Percentiles rank a stretch among this genome's conserved stretches.
Evolutionary conservation across 2,888 invertebrate genomes (phyloP).

Genomic region (Itoplectis maculator): DNA sequence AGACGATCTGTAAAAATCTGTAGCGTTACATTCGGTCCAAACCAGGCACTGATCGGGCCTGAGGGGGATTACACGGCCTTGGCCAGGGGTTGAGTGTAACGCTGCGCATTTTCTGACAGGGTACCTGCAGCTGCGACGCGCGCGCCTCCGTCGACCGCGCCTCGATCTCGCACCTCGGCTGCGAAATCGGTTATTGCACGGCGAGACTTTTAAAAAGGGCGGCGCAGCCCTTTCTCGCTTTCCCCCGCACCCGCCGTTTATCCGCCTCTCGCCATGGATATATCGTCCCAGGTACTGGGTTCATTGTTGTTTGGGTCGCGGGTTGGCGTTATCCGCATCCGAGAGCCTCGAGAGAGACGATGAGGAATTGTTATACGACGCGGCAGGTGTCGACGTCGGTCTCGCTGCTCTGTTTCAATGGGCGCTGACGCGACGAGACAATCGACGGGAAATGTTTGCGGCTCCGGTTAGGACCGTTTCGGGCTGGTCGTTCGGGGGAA

Average conservation of each 20-base stretch:
- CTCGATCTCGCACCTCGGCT: neutral
- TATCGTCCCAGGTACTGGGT: slow-evolving; percentile 42
- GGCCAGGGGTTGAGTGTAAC: too few species aligned
- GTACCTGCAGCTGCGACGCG: slow-evolving; percentile 60
- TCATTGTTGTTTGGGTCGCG: slow-evolving; percentile 26
- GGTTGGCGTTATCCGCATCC: neutral
- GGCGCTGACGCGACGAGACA: slow-evolving; percentile 17
- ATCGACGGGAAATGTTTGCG: slow-evolving; percentile 6
- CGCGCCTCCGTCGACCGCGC: slow-evolving; percentile 17
- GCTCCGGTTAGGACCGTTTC: too few species aligned
- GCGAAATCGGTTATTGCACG: slow-evolving; percentile 57
- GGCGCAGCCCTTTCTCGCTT: slow-evolving; percentile 45
- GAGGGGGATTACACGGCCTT: too few species aligned
- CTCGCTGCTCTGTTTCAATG: slow-evolving; percentile 21
- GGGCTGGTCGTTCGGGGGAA: too few species aligned
- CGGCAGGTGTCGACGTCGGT: slow-evolving; percentile 45
- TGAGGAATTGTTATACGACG: slow-evolving; percentile 47
- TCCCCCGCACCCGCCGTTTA: slow-evolving; percentile 64
- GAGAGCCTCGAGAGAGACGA: neutral
- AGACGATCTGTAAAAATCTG: too few species aligned
- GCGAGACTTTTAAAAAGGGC: too few species aligned
- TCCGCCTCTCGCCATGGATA: slow-evolving; percentile 55
- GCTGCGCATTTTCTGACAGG: too few species aligned
- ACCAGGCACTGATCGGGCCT: too few species aligned
- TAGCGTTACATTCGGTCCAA: too few species aligned